Evolutionary conservation across 2,113 vertebrate genomes (phyloP), one percentile per base, ranked within the genome.

Genomic region (Irena cyanogastra): DNA sequence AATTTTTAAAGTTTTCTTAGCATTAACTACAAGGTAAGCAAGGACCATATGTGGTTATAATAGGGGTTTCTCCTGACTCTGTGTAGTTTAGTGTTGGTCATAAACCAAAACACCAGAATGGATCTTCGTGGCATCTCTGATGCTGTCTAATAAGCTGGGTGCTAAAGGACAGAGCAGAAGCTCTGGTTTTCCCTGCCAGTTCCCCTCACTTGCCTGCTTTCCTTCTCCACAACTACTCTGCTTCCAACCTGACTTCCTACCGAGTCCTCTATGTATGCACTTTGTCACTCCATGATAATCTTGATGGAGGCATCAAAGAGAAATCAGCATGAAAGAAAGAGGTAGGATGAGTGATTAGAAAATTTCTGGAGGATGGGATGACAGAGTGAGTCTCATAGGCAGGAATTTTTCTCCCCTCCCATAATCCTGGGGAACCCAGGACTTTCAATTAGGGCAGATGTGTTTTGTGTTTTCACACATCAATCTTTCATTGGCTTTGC

Each of bases 401-500:
- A 81, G 91, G 44, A 81, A 31, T 57, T 86, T 92, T 94, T 94
- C 89, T 93, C 20, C 19, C 53, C 26, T 78, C 61, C 87, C 52
- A 41, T 93, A 95, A 95, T 92, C 70, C 89, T 27, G 81, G 72
- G 76, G 50, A 92, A 13, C 5, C 31, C 84, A 95, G n/a, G 69
- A 59, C 79, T 65, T 92, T 92, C 69, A 90, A 70, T 92, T 91
- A 92, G 69, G 94, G 94, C 47, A 92, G 82, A 85, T 54, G 83
- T 96, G 64, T 83, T 93, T 57, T 80, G 61, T 11, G 8, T 96
- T 96, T 97, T 90, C 78, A 89, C 74, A 69, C 89, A 97, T 97
- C 94, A 97, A 97, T 97, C 96, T 97, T 97, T 97, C 87, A 97
- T 91, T 93, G 91, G 66, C n/a, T 41, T 87, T 31, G 66, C 91